Conservation (phyloP, 2,888 invertebrate species). For the Cotesia congregata region DNA sequence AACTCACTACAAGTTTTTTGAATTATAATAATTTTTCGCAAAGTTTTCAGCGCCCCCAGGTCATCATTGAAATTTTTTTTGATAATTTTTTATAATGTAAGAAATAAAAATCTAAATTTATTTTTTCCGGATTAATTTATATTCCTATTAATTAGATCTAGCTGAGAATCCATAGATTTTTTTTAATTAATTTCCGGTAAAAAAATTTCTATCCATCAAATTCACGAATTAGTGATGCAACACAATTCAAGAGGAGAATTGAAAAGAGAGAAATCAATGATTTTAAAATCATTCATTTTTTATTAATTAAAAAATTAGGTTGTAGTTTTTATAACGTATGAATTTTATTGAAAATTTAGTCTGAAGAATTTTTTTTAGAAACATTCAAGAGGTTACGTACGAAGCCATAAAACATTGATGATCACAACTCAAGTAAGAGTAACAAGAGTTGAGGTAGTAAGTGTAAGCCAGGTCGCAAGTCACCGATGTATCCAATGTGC, state of each 20-base stretch:
- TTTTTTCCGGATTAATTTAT: neutral
- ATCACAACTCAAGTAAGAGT: neutral
- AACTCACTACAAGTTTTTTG: too few relatives aligned
- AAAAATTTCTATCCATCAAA: neutral
- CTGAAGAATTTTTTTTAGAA: neutral
- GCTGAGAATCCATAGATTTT: neutral
- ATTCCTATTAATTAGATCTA: too few relatives aligned
- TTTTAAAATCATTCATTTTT: too few relatives aligned
- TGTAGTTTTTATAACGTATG: too few relatives aligned
- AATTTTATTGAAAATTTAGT: too few relatives aligned
- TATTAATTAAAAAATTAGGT: too few relatives aligned
- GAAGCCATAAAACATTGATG: constrained; percentile 13
- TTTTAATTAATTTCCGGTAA: neutral
- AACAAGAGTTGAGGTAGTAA: neutral
- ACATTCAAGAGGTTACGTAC: neutral
- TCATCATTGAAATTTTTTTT: too few relatives aligned
- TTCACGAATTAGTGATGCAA: neutral
- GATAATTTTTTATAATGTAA: too few relatives aligned
- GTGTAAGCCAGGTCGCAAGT: neutral
- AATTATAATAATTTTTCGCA: too few relatives aligned
- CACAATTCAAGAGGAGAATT: neutral
- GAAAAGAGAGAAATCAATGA: neutral
- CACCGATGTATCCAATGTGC: neutral
- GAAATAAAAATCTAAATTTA: neutral
- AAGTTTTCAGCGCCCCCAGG: too few relatives aligned